Base-by-base conservation (phyloP, 2,113 vertebrate species). In the Ptychochromis oligacanthus region DNA sequence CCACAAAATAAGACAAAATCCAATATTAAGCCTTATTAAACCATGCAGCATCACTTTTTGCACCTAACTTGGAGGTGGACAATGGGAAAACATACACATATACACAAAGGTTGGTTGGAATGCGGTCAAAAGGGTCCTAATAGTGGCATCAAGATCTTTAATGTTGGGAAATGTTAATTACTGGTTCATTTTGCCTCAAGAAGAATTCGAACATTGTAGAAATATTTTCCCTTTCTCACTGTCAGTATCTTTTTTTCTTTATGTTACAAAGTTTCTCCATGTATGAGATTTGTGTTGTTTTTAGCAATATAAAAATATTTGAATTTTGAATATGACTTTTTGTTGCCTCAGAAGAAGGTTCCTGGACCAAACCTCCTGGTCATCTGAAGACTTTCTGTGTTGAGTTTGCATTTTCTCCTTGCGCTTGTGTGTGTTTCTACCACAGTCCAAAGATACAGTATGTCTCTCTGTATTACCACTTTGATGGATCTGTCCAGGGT, bases 11-110 rank as follows among this genome's bases (percentile, higher is more conserved):
- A 52, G 18, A 54, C 52, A 54, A 54, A 54, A 54, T 54, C 7
- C 52, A 54, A 6, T 18, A 28, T 70, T 52, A 52, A 72, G 26
- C 6, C 1, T 52, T 52, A 26, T 14, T 52, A 24, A 31, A 31
- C 26, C 24, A 52, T 31, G 24, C 28, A 20, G 65, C 65, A 72
- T 31, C 43, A 52, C 43, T n/a, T 31, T 72, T n/a, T 72, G 65
- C 43, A 52, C 0, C 24, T 52, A 20, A 20, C 13, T 46, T 54
- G 18, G 46, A 4, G 0, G 26, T n/a, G n/a, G 11, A 54, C 11
- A n/a, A 54, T 31, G 46, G 1, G 17, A 28, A 52, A 17, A 31
- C 52, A 26, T 0, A 46, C 22, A 49, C 49, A 28, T 28, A 49
- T 28, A 67, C 15, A 70, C 40, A 49, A 24, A 20, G 24, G 43